Base-by-base conservation (phyloP, 2,113 vertebrate species). In the Periophthalmus modestus region DNA sequence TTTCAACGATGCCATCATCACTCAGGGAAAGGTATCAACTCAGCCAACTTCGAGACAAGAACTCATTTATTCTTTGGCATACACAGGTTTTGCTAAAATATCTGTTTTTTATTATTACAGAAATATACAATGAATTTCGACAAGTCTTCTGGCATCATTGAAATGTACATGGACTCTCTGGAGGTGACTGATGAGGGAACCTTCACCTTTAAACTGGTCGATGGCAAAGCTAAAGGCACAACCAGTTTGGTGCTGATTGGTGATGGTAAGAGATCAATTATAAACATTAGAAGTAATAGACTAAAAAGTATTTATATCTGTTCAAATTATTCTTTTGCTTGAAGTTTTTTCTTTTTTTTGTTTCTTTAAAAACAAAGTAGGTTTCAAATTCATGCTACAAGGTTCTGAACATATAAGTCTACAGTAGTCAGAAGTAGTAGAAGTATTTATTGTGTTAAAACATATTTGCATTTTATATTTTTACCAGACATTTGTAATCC, bases 41-140 rank as follows among this genome's bases (percentile, higher is more conserved):
- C 2, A 12, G 2, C 57, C 47, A 34, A 19, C 24, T n/a, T 4
- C 9, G 28, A 14, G 48, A 10, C 39, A 3, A 7, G 33, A 28
- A 36, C 52, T 43, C 11, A 66, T 66, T 23, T 4, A 28, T 13
- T 2, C 47, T 7, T 11, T 34, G 15, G 18, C 61, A n/a, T 0
- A 16, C 16, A 63, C 28, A 39, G 1, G 3, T 33, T 33, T 15
- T 19, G 5, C 28, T 63, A 7, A 18, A 23, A 24, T 54, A 59
- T 82, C 1, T 71, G 11, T 65, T 11, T 9, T 73, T 54, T 15
- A 59, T 68, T 7, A 63, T 68, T 79, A 16, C 62, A 99, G 98
- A 99, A 99, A 96, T 98, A 99, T 68, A 95, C 95, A 72, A 96
- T 98, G 96, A 94, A 94, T 58, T 91, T 99, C 34, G 94, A 99